Conservation (phyloP, 2,888 invertebrate genomes). For the Orchesellides sinensis region DNA sequence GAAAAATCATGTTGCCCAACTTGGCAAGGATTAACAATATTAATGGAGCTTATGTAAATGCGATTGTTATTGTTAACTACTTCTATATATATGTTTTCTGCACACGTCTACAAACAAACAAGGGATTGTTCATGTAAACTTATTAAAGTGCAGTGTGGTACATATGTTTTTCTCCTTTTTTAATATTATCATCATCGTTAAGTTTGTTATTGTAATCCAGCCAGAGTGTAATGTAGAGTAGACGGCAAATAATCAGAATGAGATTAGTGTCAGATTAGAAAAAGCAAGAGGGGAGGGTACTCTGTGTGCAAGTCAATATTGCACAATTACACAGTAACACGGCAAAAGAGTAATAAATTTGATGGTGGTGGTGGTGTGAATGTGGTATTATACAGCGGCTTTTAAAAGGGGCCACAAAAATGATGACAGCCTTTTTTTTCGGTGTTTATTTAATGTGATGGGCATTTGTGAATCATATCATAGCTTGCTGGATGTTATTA, state of each 20-base stretch:
- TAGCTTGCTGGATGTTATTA: too few species aligned
- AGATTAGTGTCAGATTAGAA: slow-evolving; percentile 75
- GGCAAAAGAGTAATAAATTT: not conserved
- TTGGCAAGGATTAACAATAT: slow-evolving; percentile 13
- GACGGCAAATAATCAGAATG: slow-evolving; percentile 68
- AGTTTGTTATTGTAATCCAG: too few species aligned
- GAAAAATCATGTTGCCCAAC: slow-evolving; percentile 1
- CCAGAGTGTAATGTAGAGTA: not conserved
- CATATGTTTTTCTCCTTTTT: slow-evolving; percentile 38
- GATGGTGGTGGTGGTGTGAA: slow-evolving; percentile 16
- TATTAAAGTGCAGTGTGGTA: slow-evolving; percentile 2
- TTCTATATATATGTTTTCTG: too few species aligned
- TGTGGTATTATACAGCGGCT: not conserved
- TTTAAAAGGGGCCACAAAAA: slow-evolving; percentile 33
- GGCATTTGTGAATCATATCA: not conserved
- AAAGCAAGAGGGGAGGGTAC: slow-evolving; percentile 25
- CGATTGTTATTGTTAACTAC: not conserved
- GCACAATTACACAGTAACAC: slow-evolving; percentile 15
- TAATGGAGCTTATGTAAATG: slow-evolving; percentile 24
- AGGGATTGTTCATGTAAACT: not conserved
- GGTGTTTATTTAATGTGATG: slow-evolving; percentile 26
- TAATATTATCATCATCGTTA: not conserved
- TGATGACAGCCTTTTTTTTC: slow-evolving; percentile 58
- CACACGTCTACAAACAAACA: not conserved
- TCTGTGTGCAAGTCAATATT: slow-evolving; percentile 31